phyloP scores from a whole-genome alignment of 2,888 invertebrate species.

The Caenorhabditis sp. region DNA sequence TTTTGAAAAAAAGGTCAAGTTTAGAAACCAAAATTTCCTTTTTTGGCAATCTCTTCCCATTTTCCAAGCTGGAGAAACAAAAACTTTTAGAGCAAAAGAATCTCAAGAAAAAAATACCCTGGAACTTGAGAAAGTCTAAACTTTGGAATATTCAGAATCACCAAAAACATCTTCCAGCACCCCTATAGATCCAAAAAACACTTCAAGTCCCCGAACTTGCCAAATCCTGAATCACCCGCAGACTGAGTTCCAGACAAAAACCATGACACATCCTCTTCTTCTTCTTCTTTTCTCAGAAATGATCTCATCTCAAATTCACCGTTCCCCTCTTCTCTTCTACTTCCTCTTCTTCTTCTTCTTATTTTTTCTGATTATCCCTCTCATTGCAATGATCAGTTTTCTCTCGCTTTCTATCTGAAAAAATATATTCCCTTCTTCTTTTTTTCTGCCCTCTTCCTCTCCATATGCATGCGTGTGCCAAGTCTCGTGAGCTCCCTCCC shows the following conservation, averaged over 20 bases:
- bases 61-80: too few relatives aligned
- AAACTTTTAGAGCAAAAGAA: too few relatives aligned
- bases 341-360: neutral
- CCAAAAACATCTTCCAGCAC: too few relatives aligned
- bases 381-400: neutral
- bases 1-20: too few relatives aligned
- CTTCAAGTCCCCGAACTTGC: neutral
- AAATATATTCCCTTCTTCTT: neutral
- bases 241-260: neutral
- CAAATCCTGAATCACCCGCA: neutral
- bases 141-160: too few relatives aligned
- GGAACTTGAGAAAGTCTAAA: too few relatives aligned
- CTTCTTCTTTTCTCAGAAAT: neutral
- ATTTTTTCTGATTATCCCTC: neutral
- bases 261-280: neutral
- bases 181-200: neutral
- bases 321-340: neutral
- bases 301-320: neutral
- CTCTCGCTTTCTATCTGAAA: neutral
- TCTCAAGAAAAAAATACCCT: too few relatives aligned
- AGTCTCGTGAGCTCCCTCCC: conserved; percentile 1
- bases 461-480: neutral
- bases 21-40: too few relatives aligned
- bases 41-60: too few relatives aligned
- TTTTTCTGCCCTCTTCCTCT: conserved; percentile 11